Evolutionary conservation across 2,113 vertebrate genomes (phyloP).

Genomic region (Daboia siamensis): DNA sequence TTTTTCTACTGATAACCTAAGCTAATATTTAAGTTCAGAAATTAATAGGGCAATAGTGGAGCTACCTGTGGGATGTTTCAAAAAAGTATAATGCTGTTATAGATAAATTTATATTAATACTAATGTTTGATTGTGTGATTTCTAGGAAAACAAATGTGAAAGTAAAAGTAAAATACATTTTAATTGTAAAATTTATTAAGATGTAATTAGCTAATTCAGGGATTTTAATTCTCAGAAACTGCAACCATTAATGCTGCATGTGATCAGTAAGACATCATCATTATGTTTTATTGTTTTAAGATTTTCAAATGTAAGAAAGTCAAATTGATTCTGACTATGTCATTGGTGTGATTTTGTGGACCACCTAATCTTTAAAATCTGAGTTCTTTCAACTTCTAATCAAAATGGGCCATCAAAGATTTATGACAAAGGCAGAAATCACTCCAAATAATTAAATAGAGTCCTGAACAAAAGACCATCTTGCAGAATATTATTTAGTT

Average conservation of each 20-base stretch:
- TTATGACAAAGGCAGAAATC: background rate
- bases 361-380: constrained; percentile 6
- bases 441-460: background rate
- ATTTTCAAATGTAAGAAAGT: constrained; percentile 10
- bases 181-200: constrained; percentile 15
- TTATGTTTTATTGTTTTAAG: constrained; percentile 10
- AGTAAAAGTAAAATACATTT: constrained; percentile 4
- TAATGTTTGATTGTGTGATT: constrained; percentile 24
- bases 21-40: background rate
- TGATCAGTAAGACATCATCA: constrained; percentile 13
- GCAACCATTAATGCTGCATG: background rate
- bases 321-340: background rate
- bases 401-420: background rate
- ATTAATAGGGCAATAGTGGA: constrained; percentile 2
- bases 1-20: background rate
- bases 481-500: background rate
- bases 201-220: constrained; percentile 5
- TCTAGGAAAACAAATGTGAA: constrained; percentile 21
- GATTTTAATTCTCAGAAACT: constrained; percentile 2
- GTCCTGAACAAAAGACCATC: background rate
- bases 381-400: background rate
- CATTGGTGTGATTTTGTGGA: background rate
- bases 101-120: constrained; percentile 21
- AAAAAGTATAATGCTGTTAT: constrained; percentile 21
- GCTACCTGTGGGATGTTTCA: constrained; percentile 12